Evolutionary conservation across 1,140 invertebrate species (phyloP), one percentile per base, ranked within the genome.

Genomic region (Potamilus streckersoni): DNA sequence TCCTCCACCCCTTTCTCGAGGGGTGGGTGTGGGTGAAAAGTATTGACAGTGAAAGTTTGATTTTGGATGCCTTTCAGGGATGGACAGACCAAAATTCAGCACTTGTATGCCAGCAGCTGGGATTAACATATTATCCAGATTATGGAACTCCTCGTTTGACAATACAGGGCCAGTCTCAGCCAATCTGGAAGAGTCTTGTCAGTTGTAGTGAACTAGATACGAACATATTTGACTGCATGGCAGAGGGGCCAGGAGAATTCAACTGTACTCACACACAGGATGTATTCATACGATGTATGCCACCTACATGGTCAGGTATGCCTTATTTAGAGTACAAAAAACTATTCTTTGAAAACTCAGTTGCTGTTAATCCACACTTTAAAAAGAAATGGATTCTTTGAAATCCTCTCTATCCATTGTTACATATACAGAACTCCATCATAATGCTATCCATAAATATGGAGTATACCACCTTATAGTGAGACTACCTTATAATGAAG

Each of bases 41-140:
- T 23, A 17, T 65, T n/a, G 17, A n/a, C 23, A 23, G 20, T 65
- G 64, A 23, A 17, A n/a, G 15, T 62, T 27, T 16, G 15, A 20
- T 65, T 67, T 17, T 73, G 19, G 2, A 62, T 31, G 20, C 72
- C 15, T 76, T 80, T 60, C 96, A 99, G 87, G 95, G 94, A 49
- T 99, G 98, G 97, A 97, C 94, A 65, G 94, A 96, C n/a, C 91
- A 93, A 64, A 94, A 97, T 83, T 97, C 98, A 4, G 95, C 96
- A 0, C 89, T 99, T 27, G 97, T 96, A 0, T 99, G 98, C 87
- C 95, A 98, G 90, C 97, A 99, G 90, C 89, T 99, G 73, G 98
- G 98, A 0, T 91, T 97, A 67, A 96, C 95, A 0, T 91, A 98
- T 12, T 97, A 99, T 89, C 96, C 96, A 2, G 92, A 95, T 72